Base-by-base conservation (phyloP, 1,140 invertebrate species). In the Drosophila tani region DNA sequence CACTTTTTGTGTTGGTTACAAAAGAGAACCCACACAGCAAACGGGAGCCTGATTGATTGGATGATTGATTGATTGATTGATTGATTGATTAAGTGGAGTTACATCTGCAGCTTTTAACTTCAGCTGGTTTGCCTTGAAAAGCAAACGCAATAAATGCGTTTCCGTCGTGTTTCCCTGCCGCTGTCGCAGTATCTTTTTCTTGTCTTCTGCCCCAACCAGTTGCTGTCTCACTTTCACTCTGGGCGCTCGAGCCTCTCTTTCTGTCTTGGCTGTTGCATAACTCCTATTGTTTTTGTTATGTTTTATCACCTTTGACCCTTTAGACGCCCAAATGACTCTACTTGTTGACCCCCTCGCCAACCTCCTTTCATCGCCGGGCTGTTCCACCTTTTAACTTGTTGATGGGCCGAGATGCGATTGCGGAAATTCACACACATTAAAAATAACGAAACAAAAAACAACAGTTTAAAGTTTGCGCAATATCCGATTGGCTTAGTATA, bases 111-210 rank as follows among this genome's bases (percentile, higher is more conserved):
- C 17, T 50, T 53, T 57, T 43, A 69, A 41, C 74, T 49, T 12
- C 32, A 46, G 41, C 57, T 82, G 68, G 81, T 85, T 87, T 68
- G 68, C 83, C 83, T 87, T 87, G 80, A 83, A 83, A 83, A 64
- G 43, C 68, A 64, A 69, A 49, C 50, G 66, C 57, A 77, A 55
- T n/a, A 55, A 68, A 82, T 74, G 57, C 76, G 68, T 86, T 86
- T 86, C 75, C 82, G 77, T 73, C 59, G 59, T 66, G 59, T 66
- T 24, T 55, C 43, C n/a, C 50, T 14, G 32, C 32, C 15, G 46
- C 21, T 40, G 29, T 32, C 64, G 27, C 21, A 14, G 38, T 19
- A 32, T 51, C 59, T 51, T 21, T 51, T 50, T 46, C 29, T 38
- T 14, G 6, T 29, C 21, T 51, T 53, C 27, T 51, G 27, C 51